phyloP scores from a whole-genome alignment of 2,113 vertebrate species.

The Catharus minimus region DNA sequence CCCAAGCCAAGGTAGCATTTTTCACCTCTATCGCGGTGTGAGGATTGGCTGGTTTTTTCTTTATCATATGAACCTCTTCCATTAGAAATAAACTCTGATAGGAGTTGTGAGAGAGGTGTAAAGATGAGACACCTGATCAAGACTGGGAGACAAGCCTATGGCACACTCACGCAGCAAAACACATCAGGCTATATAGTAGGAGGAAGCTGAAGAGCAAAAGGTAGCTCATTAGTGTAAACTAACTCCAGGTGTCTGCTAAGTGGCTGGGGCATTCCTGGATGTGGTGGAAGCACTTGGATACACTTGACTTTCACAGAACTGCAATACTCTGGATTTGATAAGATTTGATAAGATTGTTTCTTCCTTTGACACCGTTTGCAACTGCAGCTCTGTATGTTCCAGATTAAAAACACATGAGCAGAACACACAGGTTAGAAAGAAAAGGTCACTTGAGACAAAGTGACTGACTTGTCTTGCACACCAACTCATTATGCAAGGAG shows the following conservation, averaged over 20 bases:
- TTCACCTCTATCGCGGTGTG: constrained; percentile 87
- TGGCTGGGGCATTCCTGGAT: constrained; percentile 54
- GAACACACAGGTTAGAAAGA: background rate
- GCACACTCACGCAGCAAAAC: constrained; percentile 82
- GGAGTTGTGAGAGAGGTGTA: constrained; percentile 83
- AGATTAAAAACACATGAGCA: background rate
- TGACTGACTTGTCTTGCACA: background rate
- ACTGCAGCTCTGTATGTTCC: background rate
- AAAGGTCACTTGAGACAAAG: background rate
- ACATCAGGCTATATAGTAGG: constrained; percentile 82
- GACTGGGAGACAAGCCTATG: constrained; percentile 79
- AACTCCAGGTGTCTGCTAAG: constrained; percentile 50
- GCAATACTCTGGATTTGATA: background rate
- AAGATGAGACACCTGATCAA: constrained; percentile 85
- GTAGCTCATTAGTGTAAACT: constrained; percentile 83
- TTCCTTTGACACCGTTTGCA: background rate
- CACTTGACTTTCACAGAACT: constrained; percentile 2
- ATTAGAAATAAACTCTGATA: constrained; percentile 93
- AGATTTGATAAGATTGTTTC: background rate
- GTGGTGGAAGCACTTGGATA: constrained; percentile 49
- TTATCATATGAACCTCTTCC: constrained; percentile 89
- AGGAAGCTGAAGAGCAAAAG: constrained; percentile 85
- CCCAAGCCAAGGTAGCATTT: constrained; percentile 90
- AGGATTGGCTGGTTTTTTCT: constrained; percentile 82
- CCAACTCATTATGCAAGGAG: background rate